Conservation (phyloP, 1,140 invertebrate genomes). For the Drosophila sp. region DNA sequence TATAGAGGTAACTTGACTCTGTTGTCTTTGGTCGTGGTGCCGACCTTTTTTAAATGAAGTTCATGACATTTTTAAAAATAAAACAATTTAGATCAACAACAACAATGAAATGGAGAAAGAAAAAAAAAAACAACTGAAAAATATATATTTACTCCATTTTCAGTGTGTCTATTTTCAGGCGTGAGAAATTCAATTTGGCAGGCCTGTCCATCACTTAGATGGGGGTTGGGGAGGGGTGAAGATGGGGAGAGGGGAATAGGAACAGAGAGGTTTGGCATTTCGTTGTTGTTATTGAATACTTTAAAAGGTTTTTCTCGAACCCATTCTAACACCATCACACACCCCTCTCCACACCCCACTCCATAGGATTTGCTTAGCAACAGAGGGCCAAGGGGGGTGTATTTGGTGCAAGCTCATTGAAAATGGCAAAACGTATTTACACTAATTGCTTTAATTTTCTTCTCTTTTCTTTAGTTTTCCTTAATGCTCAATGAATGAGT, state of each 20-base stretch:
- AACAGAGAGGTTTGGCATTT: conserved; percentile 57
- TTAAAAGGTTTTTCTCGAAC: conserved; percentile 70
- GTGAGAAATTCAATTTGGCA: conserved; percentile 77
- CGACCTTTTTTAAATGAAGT: conserved; percentile 12
- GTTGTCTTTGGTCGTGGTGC: conserved; percentile 8
- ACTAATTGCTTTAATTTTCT: conserved; percentile 9
- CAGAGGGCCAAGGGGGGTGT: background rate
- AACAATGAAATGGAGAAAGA: too few relatives aligned
- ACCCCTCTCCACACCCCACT: background rate
- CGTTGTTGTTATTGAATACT: conserved; percentile 76
- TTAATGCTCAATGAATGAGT: conserved; percentile 1
- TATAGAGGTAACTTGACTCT: conserved; percentile 10
- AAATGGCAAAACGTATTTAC: conserved; percentile 7
- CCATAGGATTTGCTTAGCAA: conserved; percentile 7
- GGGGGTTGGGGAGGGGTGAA: background rate
- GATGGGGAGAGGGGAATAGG: conserved; percentile 8
- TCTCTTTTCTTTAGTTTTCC: background rate
- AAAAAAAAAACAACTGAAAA: conserved; percentile 20
- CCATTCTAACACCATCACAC: conserved; percentile 6
- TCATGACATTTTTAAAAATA: conserved; percentile 12
- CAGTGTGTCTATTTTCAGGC: conserved; percentile 32
- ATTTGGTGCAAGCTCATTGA: background rate
- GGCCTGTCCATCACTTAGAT: conserved; percentile 62
- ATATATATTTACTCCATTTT: conserved; percentile 1
- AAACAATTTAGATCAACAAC: conserved; percentile 11